Evolutionary conservation across 92 coral and sea anemone genomes (phyloP).

Genomic region (Hydrozoanthus gracilis): DNA sequence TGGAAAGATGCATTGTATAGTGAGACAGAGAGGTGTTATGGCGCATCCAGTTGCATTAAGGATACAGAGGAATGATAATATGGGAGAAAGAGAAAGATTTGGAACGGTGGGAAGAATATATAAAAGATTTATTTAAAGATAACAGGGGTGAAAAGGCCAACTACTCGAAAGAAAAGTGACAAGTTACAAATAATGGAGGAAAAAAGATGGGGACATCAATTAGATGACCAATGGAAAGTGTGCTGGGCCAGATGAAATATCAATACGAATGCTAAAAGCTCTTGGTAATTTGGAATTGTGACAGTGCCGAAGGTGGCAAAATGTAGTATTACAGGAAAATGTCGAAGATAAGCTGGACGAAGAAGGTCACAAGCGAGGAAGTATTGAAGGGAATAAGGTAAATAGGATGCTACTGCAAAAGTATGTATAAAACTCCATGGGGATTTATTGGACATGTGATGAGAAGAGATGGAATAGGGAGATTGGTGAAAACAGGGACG

Average conservation of each 20-base stretch:
- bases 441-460: too few relatives aligned
- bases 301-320: not conserved
- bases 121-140: not conserved
- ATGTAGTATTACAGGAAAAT: not conserved
- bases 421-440: too few relatives aligned
- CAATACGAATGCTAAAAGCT: not conserved
- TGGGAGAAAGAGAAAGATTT: not conserved
- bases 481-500: too few relatives aligned
- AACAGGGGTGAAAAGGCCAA: not conserved
- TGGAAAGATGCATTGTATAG: not conserved
- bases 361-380: too few relatives aligned
- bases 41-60: not conserved
- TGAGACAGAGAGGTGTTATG: not conserved
- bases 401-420: too few relatives aligned
- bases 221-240: not conserved
- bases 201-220: not conserved
- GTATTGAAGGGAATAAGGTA: too few relatives aligned
- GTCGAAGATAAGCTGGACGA: too few relatives aligned
- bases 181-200: not conserved
- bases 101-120: not conserved
- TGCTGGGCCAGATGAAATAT: not conserved
- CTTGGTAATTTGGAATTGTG: not conserved
- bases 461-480: too few relatives aligned
- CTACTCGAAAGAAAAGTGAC: not conserved
- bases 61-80: not conserved